These are phyloP conservation scores for Nannospalax galili DNA, from an alignment of 2,113 vertebrate genomes.

Conservation along the genomic window DNA sequence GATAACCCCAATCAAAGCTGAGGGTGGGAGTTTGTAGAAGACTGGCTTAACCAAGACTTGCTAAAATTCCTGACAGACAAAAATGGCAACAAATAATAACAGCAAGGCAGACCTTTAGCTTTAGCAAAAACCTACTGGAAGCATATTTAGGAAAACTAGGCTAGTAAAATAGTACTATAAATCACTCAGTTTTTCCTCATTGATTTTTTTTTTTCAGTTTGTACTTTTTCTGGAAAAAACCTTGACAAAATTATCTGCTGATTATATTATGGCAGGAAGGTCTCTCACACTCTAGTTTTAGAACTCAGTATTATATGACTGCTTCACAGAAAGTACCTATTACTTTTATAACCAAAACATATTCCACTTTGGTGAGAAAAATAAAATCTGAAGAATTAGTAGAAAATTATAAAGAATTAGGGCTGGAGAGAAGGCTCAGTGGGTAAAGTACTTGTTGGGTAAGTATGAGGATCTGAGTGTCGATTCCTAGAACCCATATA, in stretches of 20 bases:
- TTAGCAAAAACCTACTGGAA: conserved; percentile 8
- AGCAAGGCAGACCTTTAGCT: neutral
- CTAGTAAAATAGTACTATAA: neutral
- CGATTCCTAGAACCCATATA: neutral
- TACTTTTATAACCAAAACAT: conserved; percentile 30
- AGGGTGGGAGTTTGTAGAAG: neutral
- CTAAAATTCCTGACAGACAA: neutral
- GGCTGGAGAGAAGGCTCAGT: neutral
- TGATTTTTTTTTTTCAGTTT: neutral
- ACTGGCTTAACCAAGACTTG: neutral
- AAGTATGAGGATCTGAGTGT: neutral
- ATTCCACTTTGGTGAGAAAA: neutral
- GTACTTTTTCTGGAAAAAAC: neutral
- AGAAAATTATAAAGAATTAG: too few species aligned
- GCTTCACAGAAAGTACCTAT: conserved; percentile 15
- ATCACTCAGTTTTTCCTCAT: conserved; percentile 1
- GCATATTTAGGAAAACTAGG: neutral
- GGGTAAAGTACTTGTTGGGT: neutral
- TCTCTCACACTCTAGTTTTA: neutral
- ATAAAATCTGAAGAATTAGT: neutral
- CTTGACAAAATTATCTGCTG: neutral
- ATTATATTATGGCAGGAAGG: neutral
- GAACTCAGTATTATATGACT: neutral
- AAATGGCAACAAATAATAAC: neutral
- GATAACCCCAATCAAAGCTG: neutral